These are phyloP conservation scores for Eurois occulta DNA, from an alignment of 2,888 invertebrate genomes.

Conservation along the genomic window DNA sequence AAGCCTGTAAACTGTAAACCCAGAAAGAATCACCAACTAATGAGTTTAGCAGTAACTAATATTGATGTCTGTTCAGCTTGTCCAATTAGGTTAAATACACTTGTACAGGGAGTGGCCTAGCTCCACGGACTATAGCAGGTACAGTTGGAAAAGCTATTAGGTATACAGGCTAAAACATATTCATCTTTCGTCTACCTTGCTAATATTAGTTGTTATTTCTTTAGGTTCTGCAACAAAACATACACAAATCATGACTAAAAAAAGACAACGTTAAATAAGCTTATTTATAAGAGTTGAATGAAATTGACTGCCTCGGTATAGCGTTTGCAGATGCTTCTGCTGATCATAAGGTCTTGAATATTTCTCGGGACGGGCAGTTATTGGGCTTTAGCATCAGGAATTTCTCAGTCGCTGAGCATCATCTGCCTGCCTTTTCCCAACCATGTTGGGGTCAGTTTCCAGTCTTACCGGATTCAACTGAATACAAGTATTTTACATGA, in stretches of 20 bases:
- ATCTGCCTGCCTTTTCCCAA: neutral
- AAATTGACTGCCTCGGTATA: neutral
- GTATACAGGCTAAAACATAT: neutral
- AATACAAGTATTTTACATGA: neutral
- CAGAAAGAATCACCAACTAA: neutral
- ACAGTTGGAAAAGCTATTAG: neutral
- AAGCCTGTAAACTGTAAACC: slow-evolving; percentile 11
- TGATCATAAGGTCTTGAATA: neutral
- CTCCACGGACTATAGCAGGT: neutral
- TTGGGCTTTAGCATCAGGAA: neutral
- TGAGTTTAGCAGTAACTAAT: slow-evolving; percentile 1
- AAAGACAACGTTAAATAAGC: neutral
- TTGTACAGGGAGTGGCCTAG: slow-evolving; percentile 8
- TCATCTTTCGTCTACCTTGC: neutral
- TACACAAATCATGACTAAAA: neutral
- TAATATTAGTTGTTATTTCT: neutral
- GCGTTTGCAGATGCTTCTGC: neutral
- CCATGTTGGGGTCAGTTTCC: neutral
- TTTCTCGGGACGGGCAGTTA: neutral
- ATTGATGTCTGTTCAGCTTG: neutral
- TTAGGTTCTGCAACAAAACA: neutral
- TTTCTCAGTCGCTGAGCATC: neutral
- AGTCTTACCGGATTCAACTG: neutral
- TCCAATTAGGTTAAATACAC: slow-evolving; percentile 34
- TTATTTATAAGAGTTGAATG: neutral